Evolutionary conservation across 1,140 invertebrate genomes (phyloP).

Genomic region (Melanaphis sacchari): DNA sequence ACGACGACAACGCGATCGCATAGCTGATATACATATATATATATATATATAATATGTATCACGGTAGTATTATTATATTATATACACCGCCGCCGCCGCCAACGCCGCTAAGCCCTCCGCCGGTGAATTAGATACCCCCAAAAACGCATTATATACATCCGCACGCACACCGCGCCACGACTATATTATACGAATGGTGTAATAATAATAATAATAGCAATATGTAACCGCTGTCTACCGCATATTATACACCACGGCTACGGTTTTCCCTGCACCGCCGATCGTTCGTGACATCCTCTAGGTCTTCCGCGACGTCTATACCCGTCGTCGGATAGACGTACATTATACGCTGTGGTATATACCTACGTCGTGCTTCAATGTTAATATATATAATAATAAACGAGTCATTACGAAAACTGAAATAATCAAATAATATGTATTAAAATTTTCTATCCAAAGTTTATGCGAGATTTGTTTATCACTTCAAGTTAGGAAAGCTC

Average conservation of each 20-base stretch:
- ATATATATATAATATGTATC: neutral
- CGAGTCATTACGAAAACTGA: too few relatives aligned
- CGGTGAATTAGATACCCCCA: conserved; percentile 38
- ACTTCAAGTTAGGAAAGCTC: too few relatives aligned
- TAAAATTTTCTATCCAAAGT: too few relatives aligned
- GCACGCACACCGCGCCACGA: neutral
- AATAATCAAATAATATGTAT: too few relatives aligned
- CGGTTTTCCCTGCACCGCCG: neutral
- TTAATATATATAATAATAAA: too few relatives aligned
- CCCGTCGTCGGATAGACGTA: neutral
- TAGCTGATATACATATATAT: neutral
- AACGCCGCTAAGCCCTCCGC: neutral
- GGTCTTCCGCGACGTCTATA: neutral
- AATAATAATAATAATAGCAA: neutral
- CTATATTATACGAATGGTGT: neutral
- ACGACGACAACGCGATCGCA: conserved; percentile 35
- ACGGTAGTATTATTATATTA: neutral
- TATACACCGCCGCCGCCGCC: neutral
- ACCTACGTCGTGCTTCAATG: too few relatives aligned
- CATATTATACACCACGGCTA: neutral
- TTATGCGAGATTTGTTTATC: too few relatives aligned
- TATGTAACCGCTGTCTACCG: neutral
- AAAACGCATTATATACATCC: conserved; percentile 12
- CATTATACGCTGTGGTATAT: too few relatives aligned
- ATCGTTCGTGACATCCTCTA: neutral